Percentiles rank a stretch among this genome's conserved stretches.
These are phyloP conservation scores for Marmota flaviventris DNA, from an alignment of 2,113 vertebrate species.

Conservation along the genomic window DNA sequence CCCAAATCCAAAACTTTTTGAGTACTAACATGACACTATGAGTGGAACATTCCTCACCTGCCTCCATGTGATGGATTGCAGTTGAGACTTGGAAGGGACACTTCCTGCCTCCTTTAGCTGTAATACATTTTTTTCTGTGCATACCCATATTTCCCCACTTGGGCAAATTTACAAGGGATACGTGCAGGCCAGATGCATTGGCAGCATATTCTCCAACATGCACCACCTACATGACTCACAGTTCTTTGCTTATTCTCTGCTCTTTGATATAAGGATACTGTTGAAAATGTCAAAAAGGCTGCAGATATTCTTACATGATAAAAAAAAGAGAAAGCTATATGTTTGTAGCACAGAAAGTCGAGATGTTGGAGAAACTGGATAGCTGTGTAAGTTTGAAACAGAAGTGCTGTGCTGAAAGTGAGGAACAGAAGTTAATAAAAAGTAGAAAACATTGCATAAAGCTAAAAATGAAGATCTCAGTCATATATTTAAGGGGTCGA, in stretches of 20 bases:
- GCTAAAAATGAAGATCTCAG: background rate
- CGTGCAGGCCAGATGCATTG: background rate
- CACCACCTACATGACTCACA: too few relatives aligned
- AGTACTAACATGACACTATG: background rate
- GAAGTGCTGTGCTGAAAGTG: background rate
- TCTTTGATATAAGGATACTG: background rate
- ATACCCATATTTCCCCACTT: rapidly evolving
- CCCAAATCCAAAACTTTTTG: background rate
- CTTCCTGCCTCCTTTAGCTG: too few relatives aligned
- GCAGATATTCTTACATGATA: background rate
- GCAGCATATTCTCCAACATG: background rate
- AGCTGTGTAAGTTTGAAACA: background rate
- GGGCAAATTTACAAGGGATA: background rate
- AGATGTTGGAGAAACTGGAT: background rate
- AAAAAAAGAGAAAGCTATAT: background rate
- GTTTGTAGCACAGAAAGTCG: background rate
- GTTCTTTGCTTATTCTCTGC: background rate
- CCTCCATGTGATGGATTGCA: background rate
- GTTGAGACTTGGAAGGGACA: background rate
- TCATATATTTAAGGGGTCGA: background rate
- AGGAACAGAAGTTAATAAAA: background rate
- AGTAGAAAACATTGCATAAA: background rate
- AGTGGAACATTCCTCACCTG: background rate
- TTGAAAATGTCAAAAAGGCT: background rate
- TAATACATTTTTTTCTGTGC: background rate